Conservation (phyloP, 2,888 invertebrate species). For the Patella depressa region DNA sequence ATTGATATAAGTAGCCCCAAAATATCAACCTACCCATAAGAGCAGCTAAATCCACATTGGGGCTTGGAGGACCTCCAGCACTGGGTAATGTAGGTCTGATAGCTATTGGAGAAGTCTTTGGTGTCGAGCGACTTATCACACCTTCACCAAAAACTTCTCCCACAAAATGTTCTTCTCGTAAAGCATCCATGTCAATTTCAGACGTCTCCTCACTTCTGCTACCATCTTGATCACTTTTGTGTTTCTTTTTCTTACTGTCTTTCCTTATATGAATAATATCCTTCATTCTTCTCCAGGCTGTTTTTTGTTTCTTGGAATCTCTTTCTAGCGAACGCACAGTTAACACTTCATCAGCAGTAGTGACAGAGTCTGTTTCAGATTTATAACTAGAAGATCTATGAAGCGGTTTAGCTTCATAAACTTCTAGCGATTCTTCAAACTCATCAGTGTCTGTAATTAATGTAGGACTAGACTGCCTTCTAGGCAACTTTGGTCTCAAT, state of each 20-base stretch:
- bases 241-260: slow-evolving; percentile 77
- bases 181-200: slow-evolving; percentile 55
- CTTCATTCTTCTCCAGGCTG: slow-evolving; percentile 85
- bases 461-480: slow-evolving; percentile 63
- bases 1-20: background rate
- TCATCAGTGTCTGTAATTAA: slow-evolving; percentile 44
- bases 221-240: slow-evolving; percentile 38
- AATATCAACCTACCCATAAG: slow-evolving; percentile 54
- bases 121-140: slow-evolving; percentile 55
- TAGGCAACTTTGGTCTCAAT: slow-evolving; percentile 43
- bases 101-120: slow-evolving; percentile 59
- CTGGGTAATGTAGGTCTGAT: slow-evolving; percentile 18
- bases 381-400: slow-evolving; percentile 61
- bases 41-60: slow-evolving; percentile 54
- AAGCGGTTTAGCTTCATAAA: slow-evolving; percentile 34
- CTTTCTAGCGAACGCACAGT: slow-evolving; percentile 25
- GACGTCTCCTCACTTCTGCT: slow-evolving; percentile 54
- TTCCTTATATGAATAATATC: slow-evolving; percentile 82
- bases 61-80: slow-evolving; percentile 13
- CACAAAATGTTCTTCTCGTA: slow-evolving; percentile 43
- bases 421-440: slow-evolving; percentile 36
- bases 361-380: slow-evolving; percentile 38
- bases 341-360: slow-evolving; percentile 18
- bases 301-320: slow-evolving; percentile 72
- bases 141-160: slow-evolving; percentile 50